These are phyloP conservation scores for Standfussiana lucernea DNA, from an alignment of 2,888 invertebrate species.

Conservation along the genomic window DNA sequence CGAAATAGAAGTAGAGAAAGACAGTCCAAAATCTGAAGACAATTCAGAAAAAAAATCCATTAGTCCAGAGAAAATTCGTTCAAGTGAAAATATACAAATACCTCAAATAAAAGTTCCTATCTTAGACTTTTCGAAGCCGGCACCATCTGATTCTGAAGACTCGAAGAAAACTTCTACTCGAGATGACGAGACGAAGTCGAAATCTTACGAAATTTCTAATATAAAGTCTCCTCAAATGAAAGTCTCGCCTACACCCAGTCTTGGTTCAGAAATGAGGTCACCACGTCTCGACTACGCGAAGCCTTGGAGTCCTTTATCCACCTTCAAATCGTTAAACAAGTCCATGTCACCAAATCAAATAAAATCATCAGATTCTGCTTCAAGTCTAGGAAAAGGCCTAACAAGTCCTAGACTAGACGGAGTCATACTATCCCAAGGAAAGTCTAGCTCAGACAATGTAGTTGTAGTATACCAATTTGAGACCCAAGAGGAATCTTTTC, in stretches of 20 bases:
- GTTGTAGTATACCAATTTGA: conserved; percentile 88
- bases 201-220: conserved; percentile 63
- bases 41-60: conserved; percentile 77
- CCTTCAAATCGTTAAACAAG: conserved; percentile 82
- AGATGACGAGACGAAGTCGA: conserved; percentile 77
- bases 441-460: conserved; percentile 85
- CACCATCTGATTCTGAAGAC: conserved; percentile 82
- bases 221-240: conserved; percentile 80
- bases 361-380: conserved; percentile 82
- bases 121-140: conserved; percentile 79
- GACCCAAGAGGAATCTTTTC: conserved; percentile 78
- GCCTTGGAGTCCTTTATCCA: conserved; percentile 83
- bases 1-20: conserved; percentile 75
- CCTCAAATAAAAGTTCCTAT: conserved; percentile 87
- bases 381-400: conserved; percentile 79
- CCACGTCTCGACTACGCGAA: conserved; percentile 82
- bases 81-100: conserved; percentile 75
- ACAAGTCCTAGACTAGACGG: conserved; percentile 86
- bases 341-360: conserved; percentile 74
- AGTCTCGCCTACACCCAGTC: conserved; percentile 81
- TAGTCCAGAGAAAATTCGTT: conserved; percentile 75
- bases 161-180: conserved; percentile 75
- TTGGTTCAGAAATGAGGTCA: conserved; percentile 79
- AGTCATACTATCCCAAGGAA: conserved; percentile 87
- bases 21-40: conserved; percentile 78